Base-by-base conservation (phyloP, 1,140 invertebrate species). In the Pseudomyrmex pallidus region DNA sequence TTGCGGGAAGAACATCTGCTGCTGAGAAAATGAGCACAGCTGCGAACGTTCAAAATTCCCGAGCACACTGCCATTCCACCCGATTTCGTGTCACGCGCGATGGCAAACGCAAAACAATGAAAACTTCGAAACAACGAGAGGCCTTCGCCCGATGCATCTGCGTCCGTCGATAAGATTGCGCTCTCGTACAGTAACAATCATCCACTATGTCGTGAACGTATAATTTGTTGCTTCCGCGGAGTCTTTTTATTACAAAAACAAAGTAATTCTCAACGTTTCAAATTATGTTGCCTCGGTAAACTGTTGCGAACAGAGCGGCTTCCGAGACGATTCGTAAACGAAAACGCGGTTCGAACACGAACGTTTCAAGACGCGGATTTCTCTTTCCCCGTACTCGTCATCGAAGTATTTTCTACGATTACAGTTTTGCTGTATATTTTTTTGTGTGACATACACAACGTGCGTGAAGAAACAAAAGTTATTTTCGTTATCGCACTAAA, bases 1-100 rank as follows among this genome's bases (percentile, higher is more conserved):
- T 78, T 70, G 62, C 82, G 25, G 76, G 22, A 72, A 80, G 80
- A 90, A 90, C 91, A 91, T 91, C 91, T 90, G 91, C 90, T 74
- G 74, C 15, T 52, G 70, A 76, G 87, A 88, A 89, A 90, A 76
- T 74, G 87, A 74, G 84, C 85, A 86, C 91, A 91, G 90, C 91
- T 91, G 91, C 88, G 57, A 87, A 52, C 83, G 52, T 70, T 84
- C 74, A 66, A 85, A 73, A 67, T 68, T 70, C 73, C n/a, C 70
- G 57, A 62, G 54, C 44, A 46, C 72, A 57, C 5, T 35, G 25
- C 82, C 62, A 68, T 78, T 68, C 82, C 22, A n/a, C 63, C 74
- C 74, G 74, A 84, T 84, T 84, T 80, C 64, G 82, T 70, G 82
- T 80, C 82, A 72, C 82, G 73, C 66, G 57, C 82, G 73, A 76